Percentiles rank a stretch among this genome's conserved stretches.
Evolutionary conservation across 92 coral and sea anemone species (phyloP).

Genomic region (Chrysogorgia sp.): DNA sequence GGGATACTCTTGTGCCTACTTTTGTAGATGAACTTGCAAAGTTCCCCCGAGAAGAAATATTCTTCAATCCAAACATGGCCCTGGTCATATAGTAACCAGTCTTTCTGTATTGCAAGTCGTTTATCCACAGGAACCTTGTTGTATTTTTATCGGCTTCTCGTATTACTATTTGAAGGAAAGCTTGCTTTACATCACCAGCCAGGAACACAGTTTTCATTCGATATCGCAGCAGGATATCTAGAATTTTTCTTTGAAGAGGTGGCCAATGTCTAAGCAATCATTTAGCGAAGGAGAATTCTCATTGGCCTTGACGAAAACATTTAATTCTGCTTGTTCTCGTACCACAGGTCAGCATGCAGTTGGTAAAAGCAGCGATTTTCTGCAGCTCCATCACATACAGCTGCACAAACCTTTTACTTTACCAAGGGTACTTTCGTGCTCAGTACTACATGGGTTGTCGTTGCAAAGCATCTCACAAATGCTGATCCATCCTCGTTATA

Average conservation of each 20-base stretch:
- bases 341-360: not conserved
- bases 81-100: constrained; percentile 8
- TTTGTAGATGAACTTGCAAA: constrained; percentile 5
- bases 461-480: too few species aligned
- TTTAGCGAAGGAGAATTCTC: too few species aligned
- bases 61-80: constrained; percentile 1
- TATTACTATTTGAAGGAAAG: too few species aligned
- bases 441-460: too few species aligned
- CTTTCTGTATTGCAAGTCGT: not conserved
- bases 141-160: constrained; percentile 1
- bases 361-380: not conserved
- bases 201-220: not conserved
- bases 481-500: too few species aligned
- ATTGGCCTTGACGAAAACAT: constrained; percentile 1
- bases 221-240: not conserved
- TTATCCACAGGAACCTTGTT: constrained; percentile 15
- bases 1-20: constrained; percentile 9
- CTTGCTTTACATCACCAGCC: constrained; percentile 5
- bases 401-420: too few species aligned
- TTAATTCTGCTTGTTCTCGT: constrained; percentile 5
- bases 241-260: constrained; percentile 5
- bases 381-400: too few species aligned
- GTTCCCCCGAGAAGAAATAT: constrained; percentile 27
- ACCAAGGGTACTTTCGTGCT: too few species aligned
- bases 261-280: too few species aligned